phyloP scores from a whole-genome alignment of 2,797 vertebrate species.

The Dendrocincla fuliginosa region DNA sequence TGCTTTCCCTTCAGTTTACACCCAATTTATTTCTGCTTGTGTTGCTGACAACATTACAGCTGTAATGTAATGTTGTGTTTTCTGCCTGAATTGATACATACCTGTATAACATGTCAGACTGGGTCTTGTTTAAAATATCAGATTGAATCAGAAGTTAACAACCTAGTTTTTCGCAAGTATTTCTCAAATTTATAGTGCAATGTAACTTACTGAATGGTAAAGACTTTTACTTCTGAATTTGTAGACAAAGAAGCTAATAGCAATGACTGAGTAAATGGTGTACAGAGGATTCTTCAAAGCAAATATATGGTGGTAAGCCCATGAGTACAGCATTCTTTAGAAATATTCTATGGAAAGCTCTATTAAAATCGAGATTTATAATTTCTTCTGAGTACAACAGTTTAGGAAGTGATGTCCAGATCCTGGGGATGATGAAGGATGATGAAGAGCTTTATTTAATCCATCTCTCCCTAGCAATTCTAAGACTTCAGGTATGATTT shows the following conservation, averaged over 20 bases:
- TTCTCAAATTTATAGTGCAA: not conserved
- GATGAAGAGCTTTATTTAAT: not conserved
- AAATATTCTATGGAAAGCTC: not conserved
- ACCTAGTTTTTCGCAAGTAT: not conserved
- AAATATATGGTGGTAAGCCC: not conserved
- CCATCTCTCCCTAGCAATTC: not conserved
- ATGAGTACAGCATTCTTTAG: not conserved
- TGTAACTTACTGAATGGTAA: not conserved
- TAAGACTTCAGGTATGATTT: not conserved
- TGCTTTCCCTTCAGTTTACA: conserved; percentile 4
- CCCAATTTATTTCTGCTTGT: not conserved
- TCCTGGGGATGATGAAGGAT: not conserved
- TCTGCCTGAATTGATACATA: not conserved
- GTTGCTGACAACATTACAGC: not conserved
- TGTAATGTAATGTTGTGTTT: not conserved
- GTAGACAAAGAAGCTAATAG: not conserved
- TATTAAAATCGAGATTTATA: not conserved
- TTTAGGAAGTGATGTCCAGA: not conserved
- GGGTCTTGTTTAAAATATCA: not conserved
- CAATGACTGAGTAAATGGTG: not conserved
- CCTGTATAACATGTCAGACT: not conserved
- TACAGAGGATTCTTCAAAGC: not conserved
- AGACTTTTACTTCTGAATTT: not conserved
- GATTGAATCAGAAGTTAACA: not conserved
- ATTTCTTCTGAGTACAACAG: not conserved